phyloP scores from a whole-genome alignment of 2,888 invertebrate species.

The Phaedon cochleariae region DNA sequence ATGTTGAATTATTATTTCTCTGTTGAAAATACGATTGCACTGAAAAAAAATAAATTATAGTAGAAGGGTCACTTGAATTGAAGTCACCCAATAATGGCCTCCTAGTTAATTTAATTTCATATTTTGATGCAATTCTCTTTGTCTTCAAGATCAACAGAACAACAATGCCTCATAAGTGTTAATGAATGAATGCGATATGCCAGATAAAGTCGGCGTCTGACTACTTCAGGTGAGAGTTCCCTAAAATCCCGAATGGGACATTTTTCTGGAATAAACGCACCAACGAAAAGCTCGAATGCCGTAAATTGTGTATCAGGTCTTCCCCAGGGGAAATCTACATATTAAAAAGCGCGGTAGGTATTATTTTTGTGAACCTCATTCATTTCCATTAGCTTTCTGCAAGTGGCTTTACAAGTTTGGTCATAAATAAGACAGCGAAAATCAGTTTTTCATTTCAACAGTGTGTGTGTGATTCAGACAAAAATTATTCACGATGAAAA shows the following conservation, averaged over 20 bases:
- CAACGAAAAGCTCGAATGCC: not conserved
- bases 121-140: too few species aligned
- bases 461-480: not conserved
- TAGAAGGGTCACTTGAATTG: too few species aligned
- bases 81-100: too few species aligned
- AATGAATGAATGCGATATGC: too few species aligned
- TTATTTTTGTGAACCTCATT: constrained; percentile 43
- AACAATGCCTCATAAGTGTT: too few species aligned
- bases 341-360: constrained; percentile 18
- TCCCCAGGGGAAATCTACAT: not conserved
- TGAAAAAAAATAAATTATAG: too few species aligned
- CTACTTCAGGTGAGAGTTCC: not conserved
- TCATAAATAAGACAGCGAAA: constrained; percentile 39
- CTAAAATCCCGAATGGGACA: not conserved
- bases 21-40: too few species aligned
- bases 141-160: too few species aligned
- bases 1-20: too few species aligned
- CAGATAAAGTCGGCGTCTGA: too few species aligned
- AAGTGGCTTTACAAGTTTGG: constrained; percentile 46
- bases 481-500: too few species aligned
- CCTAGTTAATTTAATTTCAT: too few species aligned
- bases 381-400: constrained; percentile 46
- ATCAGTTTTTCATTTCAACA: not conserved
- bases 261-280: not conserved
- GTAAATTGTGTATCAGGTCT: not conserved